Evolutionary conservation across 2,888 invertebrate species (phyloP).

Genomic region (Melanotus villosus): DNA sequence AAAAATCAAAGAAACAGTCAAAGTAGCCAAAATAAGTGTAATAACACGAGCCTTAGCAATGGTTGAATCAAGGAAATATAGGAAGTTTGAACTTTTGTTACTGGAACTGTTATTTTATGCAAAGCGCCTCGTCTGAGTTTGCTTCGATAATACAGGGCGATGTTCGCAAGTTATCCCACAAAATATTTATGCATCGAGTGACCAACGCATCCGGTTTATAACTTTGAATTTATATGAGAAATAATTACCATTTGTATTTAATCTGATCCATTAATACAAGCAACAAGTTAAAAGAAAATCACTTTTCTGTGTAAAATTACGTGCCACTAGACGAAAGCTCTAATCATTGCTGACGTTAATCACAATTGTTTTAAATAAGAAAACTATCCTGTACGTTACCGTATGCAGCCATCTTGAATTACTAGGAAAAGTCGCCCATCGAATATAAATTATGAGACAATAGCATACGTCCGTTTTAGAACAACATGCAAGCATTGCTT

Average conservation of each 20-base stretch:
- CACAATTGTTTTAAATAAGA: constrained; percentile 7
- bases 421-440: constrained; percentile 48
- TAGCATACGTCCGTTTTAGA: constrained; percentile 50
- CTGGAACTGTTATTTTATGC: not conserved
- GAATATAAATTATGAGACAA: constrained; percentile 52
- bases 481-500: constrained; percentile 38
- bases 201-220: constrained; percentile 50
- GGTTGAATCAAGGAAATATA: too few species aligned
- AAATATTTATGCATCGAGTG: constrained; percentile 49
- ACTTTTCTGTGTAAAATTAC: too few species aligned
- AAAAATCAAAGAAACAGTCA: too few species aligned
- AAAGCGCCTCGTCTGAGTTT: not conserved
- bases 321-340: too few species aligned
- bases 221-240: constrained; percentile 12
- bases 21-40: too few species aligned
- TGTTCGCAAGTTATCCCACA: constrained; percentile 22
- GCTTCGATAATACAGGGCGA: constrained; percentile 21
- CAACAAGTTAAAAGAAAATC: too few species aligned
- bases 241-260: not conserved
- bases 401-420: constrained; percentile 52
- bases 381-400: constrained; percentile 36
- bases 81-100: too few species aligned
- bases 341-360: too few species aligned
- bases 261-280: not conserved
- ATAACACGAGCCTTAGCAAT: too few species aligned